Base-by-base conservation (phyloP, 2,113 vertebrate genomes). In the Aegypius monachus region DNA sequence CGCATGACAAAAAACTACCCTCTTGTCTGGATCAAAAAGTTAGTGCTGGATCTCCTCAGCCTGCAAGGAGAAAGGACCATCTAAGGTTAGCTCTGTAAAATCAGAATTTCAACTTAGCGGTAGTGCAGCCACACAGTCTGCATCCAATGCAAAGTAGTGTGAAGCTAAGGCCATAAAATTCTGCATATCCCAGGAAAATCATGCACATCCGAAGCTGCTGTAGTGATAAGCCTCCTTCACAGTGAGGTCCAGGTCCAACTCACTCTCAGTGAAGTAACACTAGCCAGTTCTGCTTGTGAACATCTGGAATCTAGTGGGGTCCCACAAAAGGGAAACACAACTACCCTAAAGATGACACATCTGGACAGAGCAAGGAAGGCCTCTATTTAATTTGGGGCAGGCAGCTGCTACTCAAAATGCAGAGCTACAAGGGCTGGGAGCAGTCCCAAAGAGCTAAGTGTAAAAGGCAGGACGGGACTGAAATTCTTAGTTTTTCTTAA, bases 211-310 rank as follows among this genome's bases (percentile, higher is more conserved):
- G 15, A 22, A 42, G 32, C 52, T 31, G 59, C 31, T 45, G 34
- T 4, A 23, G 4, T 7, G 34, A 1, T 5, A 22, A 36, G 1
- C 11, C 31, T 66, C 16, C 25, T 34, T 40, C 8, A 34, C 1
- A 23, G 36, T 0, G 34, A 84, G 26, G 26, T 52, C 36, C 58
- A 38, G 26, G 7, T 38, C 45, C 82, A 62, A 7, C 15, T 31
- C 13, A 0, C 10, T 15, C 38, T 15, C 7, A 15, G 16, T 22
- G 25, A 71, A 42, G 27, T 1, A 50, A 11, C 25, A 5, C 40
- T 2, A 13, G 10, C 50, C 6, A 6, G 17, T 4, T 68, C 50
- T 65, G 50, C 6, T 20, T 6, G 45, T 25, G 25, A 80, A 26
- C 29, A 31, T 6, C 50, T 50, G 61, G 84, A 74, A 55, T 18